Evolutionary conservation across 2,888 invertebrate genomes (phyloP), one percentile per base, ranked within the genome.

Genomic region (Pterostichus niger): DNA sequence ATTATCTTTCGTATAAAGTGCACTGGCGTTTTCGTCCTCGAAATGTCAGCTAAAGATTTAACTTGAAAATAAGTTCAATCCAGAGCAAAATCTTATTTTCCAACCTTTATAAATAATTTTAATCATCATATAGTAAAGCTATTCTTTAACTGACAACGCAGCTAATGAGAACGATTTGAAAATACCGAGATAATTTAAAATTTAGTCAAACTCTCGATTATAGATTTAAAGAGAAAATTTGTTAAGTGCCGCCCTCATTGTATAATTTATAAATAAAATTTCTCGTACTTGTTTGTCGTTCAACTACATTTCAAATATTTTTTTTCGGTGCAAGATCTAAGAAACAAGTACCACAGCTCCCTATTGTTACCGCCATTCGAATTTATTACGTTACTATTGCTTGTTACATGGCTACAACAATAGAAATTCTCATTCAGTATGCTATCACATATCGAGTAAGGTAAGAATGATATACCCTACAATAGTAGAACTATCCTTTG

Each of bases 11-110:
- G n/a, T 56, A 33, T 56, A 40, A 56, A 49, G 56, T 77, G 77
- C 54, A 77, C 77, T 77, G 40, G 77, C 77, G 77, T 59, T 77
- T 59, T 77, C 77, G 71, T 71, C 64, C 56, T 56, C 56, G 56
- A 56, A 56, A 56, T 56, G 56, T 56, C 17, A 40, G 40, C 40
- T 40, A 40, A 40, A 40, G 40, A 40, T 40, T 40, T 40, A 40
- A 40, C 40, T 40, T 40, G 3, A 11, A 56, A 56, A 56, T 56
- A 56, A 56, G 56, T 56, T 56, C 56, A 17, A 56, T 56, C 56
- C 1, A 56, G 56, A 56, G 56, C 56, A 56, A 56, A 56, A 56
- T 56, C 17, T 56, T 56, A 11, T 49, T 11, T 56, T 56, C 56
- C 56, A 17, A 56, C 9, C 56, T 56, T 56, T 17, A 56, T 56